Percentiles rank a stretch among this genome's conserved stretches.
phyloP scores from a whole-genome alignment of 2,113 vertebrate species.

The Python bivittatus region DNA sequence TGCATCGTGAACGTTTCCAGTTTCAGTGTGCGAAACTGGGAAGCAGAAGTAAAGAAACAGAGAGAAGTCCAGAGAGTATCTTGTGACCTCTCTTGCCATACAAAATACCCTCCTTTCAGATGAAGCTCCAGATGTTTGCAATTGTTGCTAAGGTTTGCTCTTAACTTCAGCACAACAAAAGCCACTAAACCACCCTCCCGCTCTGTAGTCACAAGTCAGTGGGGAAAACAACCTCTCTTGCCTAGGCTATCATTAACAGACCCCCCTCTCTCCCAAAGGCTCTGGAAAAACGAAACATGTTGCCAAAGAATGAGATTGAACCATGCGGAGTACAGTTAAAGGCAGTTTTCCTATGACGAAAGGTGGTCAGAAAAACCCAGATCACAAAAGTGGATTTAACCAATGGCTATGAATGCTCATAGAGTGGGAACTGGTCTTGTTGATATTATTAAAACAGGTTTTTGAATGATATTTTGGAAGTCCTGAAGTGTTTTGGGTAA shows the following conservation, averaged over 20 bases:
- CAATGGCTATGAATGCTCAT: not conserved
- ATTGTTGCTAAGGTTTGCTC: not conserved
- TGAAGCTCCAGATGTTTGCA: conserved; percentile 13
- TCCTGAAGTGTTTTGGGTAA: not conserved
- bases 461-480: not conserved
- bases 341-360: not conserved
- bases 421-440: not conserved
- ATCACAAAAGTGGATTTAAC: not conserved
- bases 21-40: not conserved
- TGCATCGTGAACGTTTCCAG: conserved; percentile 14
- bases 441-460: not conserved
- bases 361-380: not conserved
- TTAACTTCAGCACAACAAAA: conserved; percentile 17
- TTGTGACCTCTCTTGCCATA: not conserved
- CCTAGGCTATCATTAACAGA: conserved; percentile 9
- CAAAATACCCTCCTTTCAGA: not conserved
- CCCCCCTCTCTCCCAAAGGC: not conserved
- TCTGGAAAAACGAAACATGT: not conserved
- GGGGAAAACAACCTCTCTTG: not conserved
- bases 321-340: not conserved
- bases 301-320: not conserved
- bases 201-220: not conserved
- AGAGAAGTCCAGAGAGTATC: not conserved
- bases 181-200: not conserved
- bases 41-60: not conserved